A percentile compares a stretch with the other conserved stretches of the same genome.
These are phyloP conservation scores for Campaea margaritaria DNA, from an alignment of 2,888 invertebrate genomes.

Conservation along the genomic window DNA sequence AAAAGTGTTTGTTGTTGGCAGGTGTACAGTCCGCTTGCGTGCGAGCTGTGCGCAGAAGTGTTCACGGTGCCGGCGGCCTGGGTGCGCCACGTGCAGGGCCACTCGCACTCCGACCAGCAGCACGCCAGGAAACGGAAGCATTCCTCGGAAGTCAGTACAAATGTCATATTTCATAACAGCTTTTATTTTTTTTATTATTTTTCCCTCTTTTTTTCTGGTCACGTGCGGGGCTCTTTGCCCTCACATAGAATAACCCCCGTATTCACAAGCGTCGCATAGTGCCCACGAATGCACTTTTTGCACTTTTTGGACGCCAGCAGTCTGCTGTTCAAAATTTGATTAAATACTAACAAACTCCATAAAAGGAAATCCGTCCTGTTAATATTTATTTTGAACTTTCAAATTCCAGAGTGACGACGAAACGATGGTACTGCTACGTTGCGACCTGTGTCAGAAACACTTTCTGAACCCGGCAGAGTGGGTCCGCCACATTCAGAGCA, in stretches of 20 bases:
- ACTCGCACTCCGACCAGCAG: slow-evolving; percentile 84
- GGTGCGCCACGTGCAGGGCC: slow-evolving; percentile 93
- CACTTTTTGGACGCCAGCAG: no score
- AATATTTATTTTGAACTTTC: no score
- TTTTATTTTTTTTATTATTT: no score
- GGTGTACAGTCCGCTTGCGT: slow-evolving; percentile 90
- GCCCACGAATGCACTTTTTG: no score
- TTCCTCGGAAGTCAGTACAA: slow-evolving; percentile 74
- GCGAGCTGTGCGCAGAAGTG: slow-evolving; percentile 93
- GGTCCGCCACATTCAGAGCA: slow-evolving; percentile 94
- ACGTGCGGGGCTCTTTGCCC: no score
- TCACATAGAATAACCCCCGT: no score
- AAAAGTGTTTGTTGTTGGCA: slow-evolving; percentile 39
- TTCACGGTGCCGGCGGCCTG: slow-evolving; percentile 93
- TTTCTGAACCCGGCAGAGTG: slow-evolving; percentile 93
- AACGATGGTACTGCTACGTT: slow-evolving; percentile 90
- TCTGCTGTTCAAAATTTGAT: no score
- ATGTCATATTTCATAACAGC: neutral
- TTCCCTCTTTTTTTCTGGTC: no score
- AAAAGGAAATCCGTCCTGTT: no score
- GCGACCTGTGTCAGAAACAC: slow-evolving; percentile 91
- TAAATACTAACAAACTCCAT: no score
- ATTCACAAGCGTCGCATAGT: no score
- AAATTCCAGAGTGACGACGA: slow-evolving; percentile 87
- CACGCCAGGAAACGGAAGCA: slow-evolving; percentile 86